Conservation (phyloP, 1,140 invertebrate species). For the Ruditapes philippinarum region DNA sequence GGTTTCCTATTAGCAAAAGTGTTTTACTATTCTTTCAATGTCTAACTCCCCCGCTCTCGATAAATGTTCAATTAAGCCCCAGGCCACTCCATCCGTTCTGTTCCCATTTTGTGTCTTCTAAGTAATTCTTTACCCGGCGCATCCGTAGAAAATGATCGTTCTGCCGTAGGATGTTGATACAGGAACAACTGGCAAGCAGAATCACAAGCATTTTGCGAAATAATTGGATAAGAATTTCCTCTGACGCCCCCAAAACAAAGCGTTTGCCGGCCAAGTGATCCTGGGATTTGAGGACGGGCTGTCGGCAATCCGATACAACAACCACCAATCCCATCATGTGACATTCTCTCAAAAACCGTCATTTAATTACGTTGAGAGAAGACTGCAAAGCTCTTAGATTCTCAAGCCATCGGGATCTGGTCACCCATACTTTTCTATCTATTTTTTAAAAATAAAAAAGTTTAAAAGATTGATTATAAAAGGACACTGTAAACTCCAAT, state of each 20-base stretch:
- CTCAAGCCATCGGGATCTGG: neutral
- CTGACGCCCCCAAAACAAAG: neutral
- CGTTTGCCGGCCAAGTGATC: neutral
- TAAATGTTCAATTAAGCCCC: neutral
- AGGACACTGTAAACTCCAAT: neutral
- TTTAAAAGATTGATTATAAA: neutral
- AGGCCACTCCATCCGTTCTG: neutral
- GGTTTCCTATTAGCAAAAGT: neutral
- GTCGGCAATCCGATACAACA: neutral
- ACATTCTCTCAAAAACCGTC: neutral
- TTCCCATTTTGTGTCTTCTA: neutral
- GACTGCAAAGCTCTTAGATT: neutral
- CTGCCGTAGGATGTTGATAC: constrained; percentile 11
- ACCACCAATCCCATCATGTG: neutral
- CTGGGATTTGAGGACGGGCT: neutral
- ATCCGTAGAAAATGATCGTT: constrained; percentile 12
- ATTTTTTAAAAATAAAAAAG: too few species aligned
- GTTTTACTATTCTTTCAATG: too few species aligned
- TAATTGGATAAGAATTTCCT: neutral
- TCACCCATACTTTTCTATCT: neutral
- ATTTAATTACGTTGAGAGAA: neutral
- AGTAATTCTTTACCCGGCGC: constrained; percentile 11
- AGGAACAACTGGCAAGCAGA: neutral
- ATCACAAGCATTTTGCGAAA: neutral
- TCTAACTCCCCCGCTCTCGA: neutral